phyloP scores from a whole-genome alignment of 2,888 invertebrate genomes.

The Troilus luridus region DNA sequence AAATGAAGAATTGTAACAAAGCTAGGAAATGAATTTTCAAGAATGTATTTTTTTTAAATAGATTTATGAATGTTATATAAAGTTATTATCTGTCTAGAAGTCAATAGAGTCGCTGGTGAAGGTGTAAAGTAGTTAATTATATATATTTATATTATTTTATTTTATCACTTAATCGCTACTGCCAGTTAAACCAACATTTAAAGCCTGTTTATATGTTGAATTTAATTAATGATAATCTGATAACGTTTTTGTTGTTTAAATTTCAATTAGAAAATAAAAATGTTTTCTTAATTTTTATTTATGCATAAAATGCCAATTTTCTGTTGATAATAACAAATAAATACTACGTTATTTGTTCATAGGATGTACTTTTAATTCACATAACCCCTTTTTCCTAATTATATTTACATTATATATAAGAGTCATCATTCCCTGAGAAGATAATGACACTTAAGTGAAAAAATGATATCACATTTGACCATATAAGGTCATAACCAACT shows the following conservation, averaged over 20 bases:
- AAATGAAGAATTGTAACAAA: conserved; percentile 55
- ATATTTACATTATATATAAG: neutral
- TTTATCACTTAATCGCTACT: conserved; percentile 58
- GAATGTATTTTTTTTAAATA: conserved; percentile 64
- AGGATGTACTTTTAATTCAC: conserved; percentile 23
- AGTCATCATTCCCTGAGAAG: neutral
- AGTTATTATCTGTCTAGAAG: conserved; percentile 59
- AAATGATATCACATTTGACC: neutral
- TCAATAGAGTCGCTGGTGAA: conserved; percentile 59
- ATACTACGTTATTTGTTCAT: conserved; percentile 46
- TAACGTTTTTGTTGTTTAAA: conserved; percentile 59
- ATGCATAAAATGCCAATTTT: conserved; percentile 58
- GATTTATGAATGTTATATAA: conserved; percentile 64
- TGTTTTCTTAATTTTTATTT: conserved; percentile 56
- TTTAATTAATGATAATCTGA: conserved; percentile 41
- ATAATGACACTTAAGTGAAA: conserved; percentile 1
- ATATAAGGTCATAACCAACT: neutral
- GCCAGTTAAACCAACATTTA: conserved; percentile 52
- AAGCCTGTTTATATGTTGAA: conserved; percentile 48
- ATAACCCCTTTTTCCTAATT: conserved; percentile 13
- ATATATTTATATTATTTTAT: conserved; percentile 59
- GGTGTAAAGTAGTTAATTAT: conserved; percentile 61
- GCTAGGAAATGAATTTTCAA: conserved; percentile 57
- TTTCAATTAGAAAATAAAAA: conserved; percentile 56
- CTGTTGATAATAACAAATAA: conserved; percentile 54